phyloP scores from a whole-genome alignment of 2,113 vertebrate species.

The Rousettus leschenaultii region DNA sequence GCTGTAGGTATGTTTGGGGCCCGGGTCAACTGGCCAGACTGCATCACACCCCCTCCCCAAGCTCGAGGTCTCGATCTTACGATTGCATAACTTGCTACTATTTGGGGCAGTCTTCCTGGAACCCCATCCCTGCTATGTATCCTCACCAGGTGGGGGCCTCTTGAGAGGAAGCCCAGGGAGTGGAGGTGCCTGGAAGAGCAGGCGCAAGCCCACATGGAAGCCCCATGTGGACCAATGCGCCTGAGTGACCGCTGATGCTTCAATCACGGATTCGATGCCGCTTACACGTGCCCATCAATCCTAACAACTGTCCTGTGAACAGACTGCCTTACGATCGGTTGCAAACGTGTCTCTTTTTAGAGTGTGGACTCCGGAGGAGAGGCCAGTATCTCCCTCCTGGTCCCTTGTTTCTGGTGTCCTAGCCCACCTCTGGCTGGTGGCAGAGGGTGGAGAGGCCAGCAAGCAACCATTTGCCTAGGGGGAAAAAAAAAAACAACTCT shows the following conservation, averaged over 20 bases:
- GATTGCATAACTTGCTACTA: rapidly evolving
- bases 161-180: too few relatives aligned
- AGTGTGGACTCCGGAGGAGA: rapidly evolving
- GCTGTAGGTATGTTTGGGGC: rapidly evolving
- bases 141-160: not conserved
- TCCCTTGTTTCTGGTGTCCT: not conserved
- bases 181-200: not conserved
- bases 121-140: not conserved
- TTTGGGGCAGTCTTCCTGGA: not conserved
- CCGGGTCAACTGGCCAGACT: rapidly evolving
- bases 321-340: rapidly evolving
- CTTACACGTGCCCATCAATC: too few relatives aligned
- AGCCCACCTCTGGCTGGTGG: rapidly evolving
- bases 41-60: too few relatives aligned
- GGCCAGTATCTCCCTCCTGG: not conserved
- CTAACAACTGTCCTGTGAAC: not conserved
- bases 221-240: rapidly evolving
- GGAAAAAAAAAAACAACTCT: conserved; percentile 44
- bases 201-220: rapidly evolving
- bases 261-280: rapidly evolving
- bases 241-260: rapidly evolving
- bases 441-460: not conserved
- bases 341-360: rapidly evolving
- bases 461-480: conserved; percentile 71
- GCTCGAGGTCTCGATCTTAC: not conserved